Evolutionary conservation across 2,113 vertebrate genomes (phyloP).

Genomic region (Egretta garzetta): DNA sequence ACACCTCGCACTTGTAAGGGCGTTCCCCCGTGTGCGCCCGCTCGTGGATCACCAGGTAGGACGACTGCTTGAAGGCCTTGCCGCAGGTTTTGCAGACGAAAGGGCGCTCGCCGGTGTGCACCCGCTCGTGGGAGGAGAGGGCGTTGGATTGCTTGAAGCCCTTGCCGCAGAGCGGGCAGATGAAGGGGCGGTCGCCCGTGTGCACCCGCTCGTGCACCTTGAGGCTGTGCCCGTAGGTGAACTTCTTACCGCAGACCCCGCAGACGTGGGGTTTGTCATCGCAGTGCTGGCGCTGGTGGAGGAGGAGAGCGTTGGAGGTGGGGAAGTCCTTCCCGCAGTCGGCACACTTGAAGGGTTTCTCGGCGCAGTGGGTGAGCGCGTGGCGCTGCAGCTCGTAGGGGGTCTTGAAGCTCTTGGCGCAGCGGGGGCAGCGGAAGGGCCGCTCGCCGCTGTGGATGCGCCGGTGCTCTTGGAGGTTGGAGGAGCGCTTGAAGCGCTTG

Average conservation of each 20-base stretch:
- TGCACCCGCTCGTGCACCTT: conserved; percentile 63
- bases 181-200: neutral
- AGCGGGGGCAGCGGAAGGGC: conserved; percentile 15
- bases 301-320: neutral
- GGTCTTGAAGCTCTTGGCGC: conserved; percentile 51
- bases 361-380: neutral
- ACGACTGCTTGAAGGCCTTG: conserved; percentile 65
- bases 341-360: neutral
- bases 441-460: conserved; percentile 53
- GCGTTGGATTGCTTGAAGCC: conserved; percentile 67
- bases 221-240: conserved; percentile 52
- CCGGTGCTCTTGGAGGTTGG: conserved; percentile 54
- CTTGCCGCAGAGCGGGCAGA: conserved; percentile 48
- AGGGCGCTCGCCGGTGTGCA: conserved; percentile 34
- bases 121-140: conserved; percentile 30
- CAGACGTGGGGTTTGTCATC: conserved; percentile 23
- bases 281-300: conserved; percentile 54
- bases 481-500: conserved; percentile 49
- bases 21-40: conserved; percentile 6
- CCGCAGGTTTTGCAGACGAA: conserved; percentile 52
- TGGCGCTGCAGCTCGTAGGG: conserved; percentile 49
- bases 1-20: neutral
- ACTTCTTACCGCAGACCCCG: conserved; percentile 49
- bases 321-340: conserved; percentile 50
- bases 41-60: conserved; percentile 58